Evolutionary conservation across 2,888 invertebrate species (phyloP), one percentile per base, ranked within the genome.

Genomic region (Sicus ferrugineus): DNA sequence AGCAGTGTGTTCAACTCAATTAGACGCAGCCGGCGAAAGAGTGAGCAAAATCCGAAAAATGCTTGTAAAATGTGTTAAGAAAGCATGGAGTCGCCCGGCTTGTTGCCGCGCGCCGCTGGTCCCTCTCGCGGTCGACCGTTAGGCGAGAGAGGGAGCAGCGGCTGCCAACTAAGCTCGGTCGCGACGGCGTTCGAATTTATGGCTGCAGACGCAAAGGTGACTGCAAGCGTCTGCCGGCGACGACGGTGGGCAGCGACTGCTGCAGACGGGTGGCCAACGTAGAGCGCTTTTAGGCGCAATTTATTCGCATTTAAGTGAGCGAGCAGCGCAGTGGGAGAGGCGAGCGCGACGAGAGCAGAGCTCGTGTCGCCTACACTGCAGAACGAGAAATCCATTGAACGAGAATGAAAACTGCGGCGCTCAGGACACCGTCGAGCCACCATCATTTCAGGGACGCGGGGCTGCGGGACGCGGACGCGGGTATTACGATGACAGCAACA

Each of bases 1-100:
- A 83, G 78, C 77, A 81, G 77, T 81, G 76, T 79, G 80, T 81
- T 78, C 79, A 82, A 83, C 80, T 82, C 83, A 83, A 82, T 82
- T 82, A 82, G 80, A 78, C 31, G 42, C 16, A 30, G 48, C 26
- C 21, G 34, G 38, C 34, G 34, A 28, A 38, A 30, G 21, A 48
- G 72, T 59, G 72, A 68, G 58, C 42, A 56, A 62, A 46, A 6
- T 4, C 28, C 38, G 23, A 31, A 23, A 23, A 21, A 21, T 50
- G 66, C 46, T 26, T 23, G 68, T 30, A 48, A 67, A 65, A 66
- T 66, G 50, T 46, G 28, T 56, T 59, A 46, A 34, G 62, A 56
- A 68, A 66, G 48, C 67, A 68, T 23, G n/a, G n/a, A n/a, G n/a
- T n/a, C n/a, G n/a, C n/a, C 30, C 28, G 19, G 28, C 34, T n/a